Percentiles rank a stretch among this genome's conserved stretches.
These are phyloP conservation scores for Trichechus manatus DNA, from an alignment of 2,113 vertebrate species.

Conservation along the genomic window DNA sequence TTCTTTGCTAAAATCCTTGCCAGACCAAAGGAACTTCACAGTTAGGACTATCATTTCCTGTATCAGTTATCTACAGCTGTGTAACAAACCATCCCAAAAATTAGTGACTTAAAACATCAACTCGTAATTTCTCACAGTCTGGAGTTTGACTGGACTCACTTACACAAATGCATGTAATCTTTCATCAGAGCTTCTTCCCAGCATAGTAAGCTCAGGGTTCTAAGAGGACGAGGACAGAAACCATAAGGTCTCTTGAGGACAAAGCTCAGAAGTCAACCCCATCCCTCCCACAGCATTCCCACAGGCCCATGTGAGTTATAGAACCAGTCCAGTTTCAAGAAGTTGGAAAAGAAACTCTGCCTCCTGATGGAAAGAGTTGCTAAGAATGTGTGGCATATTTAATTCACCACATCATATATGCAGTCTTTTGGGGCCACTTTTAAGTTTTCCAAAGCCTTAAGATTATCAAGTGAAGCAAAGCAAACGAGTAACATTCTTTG, in stretches of 20 bases:
- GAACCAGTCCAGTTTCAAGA: neutral
- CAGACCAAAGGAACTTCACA: neutral
- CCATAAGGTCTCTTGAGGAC: neutral
- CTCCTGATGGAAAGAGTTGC: neutral
- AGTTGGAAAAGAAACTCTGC: neutral
- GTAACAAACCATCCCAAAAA: neutral
- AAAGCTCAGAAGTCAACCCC: neutral
- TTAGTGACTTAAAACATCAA: neutral
- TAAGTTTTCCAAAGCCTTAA: neutral
- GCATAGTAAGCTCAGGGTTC: neutral
- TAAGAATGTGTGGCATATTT: neutral
- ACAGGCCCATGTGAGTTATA: neutral
- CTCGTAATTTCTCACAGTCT: neutral
- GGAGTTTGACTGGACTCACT: neutral
- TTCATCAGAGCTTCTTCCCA: neutral
- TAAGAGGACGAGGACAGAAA: neutral
- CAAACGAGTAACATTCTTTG: neutral
- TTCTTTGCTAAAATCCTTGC: neutral
- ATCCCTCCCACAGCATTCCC: neutral
- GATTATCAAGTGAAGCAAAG: neutral
- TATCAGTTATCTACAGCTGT: neutral
- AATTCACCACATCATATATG: neutral
- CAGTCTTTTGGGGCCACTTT: neutral
- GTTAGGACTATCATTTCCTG: neutral
- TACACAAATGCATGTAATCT: neutral